Conservation (phyloP, 2,113 vertebrate species). For the Falco punctatus region DNA sequence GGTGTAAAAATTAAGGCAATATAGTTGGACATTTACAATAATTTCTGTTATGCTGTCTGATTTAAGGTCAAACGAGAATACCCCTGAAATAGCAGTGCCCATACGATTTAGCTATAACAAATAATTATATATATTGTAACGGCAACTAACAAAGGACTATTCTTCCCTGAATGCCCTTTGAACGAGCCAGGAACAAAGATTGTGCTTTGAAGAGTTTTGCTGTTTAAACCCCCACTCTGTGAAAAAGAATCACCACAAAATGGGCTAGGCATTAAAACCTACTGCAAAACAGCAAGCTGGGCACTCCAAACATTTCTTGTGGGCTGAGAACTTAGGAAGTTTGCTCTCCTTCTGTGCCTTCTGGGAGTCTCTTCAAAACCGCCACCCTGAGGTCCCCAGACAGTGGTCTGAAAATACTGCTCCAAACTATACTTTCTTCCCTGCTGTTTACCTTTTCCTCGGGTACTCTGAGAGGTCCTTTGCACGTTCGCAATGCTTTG, state of each 20-base stretch:
- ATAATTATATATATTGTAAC: background rate
- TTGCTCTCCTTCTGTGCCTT: background rate
- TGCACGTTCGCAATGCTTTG: background rate
- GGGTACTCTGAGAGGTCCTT: background rate
- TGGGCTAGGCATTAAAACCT: background rate
- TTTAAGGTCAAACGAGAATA: background rate
- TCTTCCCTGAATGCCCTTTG: background rate
- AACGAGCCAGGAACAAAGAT: background rate
- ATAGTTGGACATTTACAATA: background rate
- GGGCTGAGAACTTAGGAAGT: background rate
- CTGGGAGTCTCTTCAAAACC: background rate
- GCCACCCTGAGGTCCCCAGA: background rate
- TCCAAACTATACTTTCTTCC: background rate
- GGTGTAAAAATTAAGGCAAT: background rate
- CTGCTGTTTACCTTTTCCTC: background rate
- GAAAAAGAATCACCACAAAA: background rate
- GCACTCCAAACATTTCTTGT: background rate
- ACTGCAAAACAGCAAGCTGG: background rate
- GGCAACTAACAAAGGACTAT: background rate
- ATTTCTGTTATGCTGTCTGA: background rate
- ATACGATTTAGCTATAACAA: background rate
- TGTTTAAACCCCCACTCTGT: slow-evolving; percentile 2
- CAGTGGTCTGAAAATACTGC: background rate
- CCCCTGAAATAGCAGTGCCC: background rate
- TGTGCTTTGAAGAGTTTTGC: background rate